Evolutionary conservation across 2,113 vertebrate genomes (phyloP).

Genomic region (Proterorhinus semilunaris): DNA sequence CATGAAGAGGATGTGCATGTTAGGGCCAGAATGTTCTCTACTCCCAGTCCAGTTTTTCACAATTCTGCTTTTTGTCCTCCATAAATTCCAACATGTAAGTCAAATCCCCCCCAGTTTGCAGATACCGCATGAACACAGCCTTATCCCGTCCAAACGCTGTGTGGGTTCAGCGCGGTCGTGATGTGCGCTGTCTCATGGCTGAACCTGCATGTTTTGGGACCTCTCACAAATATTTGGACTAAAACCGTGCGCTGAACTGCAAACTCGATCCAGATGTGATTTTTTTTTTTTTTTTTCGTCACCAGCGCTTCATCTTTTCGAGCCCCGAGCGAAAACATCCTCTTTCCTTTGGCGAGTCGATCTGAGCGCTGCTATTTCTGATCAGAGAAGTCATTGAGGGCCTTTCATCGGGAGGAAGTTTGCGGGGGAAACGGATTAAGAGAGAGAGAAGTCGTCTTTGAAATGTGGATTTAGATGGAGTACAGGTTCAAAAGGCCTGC

Average conservation of each 20-base stretch:
- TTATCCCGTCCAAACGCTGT: neutral
- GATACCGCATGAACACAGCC: neutral
- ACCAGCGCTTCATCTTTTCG: slow-evolving; percentile 41
- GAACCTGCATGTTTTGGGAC: slow-evolving; percentile 37
- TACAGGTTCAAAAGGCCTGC: neutral
- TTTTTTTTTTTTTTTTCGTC: slow-evolving; percentile 39
- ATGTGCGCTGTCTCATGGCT: slow-evolving; percentile 31
- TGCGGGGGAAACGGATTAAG: neutral
- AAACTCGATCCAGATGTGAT: slow-evolving; percentile 71
- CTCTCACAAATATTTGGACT: slow-evolving; percentile 62
- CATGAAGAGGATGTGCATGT: too few species aligned
- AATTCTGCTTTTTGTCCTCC: too few species aligned
- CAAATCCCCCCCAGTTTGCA: neutral
- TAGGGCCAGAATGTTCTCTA: too few species aligned
- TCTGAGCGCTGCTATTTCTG: slow-evolving; percentile 9
- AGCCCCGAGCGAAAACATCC: slow-evolving; percentile 52
- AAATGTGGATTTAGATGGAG: slow-evolving; percentile 25
- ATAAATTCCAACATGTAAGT: neutral
- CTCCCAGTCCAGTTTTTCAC: too few species aligned
- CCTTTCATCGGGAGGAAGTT: slow-evolving; percentile 38
- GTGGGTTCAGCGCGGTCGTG: neutral
- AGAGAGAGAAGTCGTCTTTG: slow-evolving; percentile 17
- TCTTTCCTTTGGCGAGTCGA: slow-evolving; percentile 49
- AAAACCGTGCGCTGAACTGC: slow-evolving; percentile 59
- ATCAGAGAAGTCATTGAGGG: slow-evolving; percentile 32